Evolutionary conservation across 2,888 invertebrate species (phyloP).

Genomic region (Eupithecia dodoneata): DNA sequence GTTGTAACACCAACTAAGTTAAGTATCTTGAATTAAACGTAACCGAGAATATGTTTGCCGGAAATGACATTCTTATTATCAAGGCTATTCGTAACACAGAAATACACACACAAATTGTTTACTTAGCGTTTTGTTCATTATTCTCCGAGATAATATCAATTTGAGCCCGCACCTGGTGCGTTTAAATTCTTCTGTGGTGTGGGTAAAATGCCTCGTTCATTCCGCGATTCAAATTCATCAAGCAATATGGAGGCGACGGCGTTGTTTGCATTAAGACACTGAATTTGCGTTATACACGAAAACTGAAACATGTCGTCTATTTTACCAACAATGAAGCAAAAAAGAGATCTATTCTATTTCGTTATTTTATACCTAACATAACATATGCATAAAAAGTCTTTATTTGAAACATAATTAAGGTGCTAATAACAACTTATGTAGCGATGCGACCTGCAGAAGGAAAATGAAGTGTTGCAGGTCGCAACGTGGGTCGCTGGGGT

Average conservation of each 20-base stretch:
- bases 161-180: conserved; percentile 50
- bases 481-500: no score
- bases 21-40: neutral
- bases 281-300: neutral
- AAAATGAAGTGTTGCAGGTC: no score
- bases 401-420: no score
- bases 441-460: no score
- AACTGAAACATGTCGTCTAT: neutral
- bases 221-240: conserved; percentile 43
- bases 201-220: conserved; percentile 46
- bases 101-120: conserved; percentile 32
- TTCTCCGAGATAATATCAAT: conserved; percentile 51
- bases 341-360: neutral
- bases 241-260: neutral
- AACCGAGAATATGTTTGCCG: neutral
- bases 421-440: no score
- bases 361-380: neutral
- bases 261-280: neutral
- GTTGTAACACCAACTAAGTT: neutral
- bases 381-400: no score
- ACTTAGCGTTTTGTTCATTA: conserved; percentile 47
- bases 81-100: conserved; percentile 18
- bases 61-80: neutral
- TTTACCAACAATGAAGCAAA: neutral
- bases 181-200: conserved; percentile 35